Evolutionary conservation across 2,113 vertebrate species (phyloP).

Genomic region (Oceanites oceanicus): DNA sequence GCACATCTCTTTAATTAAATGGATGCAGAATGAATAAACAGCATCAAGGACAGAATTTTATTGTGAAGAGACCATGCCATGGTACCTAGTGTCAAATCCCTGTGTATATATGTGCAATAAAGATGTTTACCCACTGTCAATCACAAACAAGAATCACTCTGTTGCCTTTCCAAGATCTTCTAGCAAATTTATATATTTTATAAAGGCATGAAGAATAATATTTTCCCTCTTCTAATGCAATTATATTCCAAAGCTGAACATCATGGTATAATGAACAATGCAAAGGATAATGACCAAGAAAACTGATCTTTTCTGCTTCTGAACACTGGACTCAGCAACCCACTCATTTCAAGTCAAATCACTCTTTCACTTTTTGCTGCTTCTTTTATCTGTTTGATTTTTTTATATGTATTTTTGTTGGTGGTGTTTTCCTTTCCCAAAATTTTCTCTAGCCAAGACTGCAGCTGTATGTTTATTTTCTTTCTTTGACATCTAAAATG

Average conservation of each 20-base stretch:
- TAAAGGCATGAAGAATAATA: neutral
- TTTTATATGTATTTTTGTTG: neutral
- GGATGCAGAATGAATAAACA: constrained; percentile 9
- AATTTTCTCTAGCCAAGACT: neutral
- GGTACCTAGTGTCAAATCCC: neutral
- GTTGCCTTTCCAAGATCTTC: neutral
- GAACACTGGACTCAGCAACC: neutral
- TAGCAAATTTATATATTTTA: neutral
- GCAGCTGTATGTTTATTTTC: neutral
- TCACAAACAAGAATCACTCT: neutral
- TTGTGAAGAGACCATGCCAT: neutral
- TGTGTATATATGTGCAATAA: neutral
- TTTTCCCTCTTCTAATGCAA: neutral
- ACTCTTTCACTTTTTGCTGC: neutral
- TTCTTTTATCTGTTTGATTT: neutral
- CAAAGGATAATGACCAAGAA: neutral
- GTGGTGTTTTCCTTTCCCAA: neutral
- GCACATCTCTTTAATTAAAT: neutral
- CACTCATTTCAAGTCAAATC: neutral
- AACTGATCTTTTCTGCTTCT: neutral
- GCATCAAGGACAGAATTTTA: neutral
- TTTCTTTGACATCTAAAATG: neutral
- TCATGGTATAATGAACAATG: neutral
- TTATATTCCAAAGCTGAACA: neutral
- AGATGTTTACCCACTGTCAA: neutral